Evolutionary conservation across 2,113 vertebrate genomes (phyloP).

Genomic region (Podilymbus podiceps): DNA sequence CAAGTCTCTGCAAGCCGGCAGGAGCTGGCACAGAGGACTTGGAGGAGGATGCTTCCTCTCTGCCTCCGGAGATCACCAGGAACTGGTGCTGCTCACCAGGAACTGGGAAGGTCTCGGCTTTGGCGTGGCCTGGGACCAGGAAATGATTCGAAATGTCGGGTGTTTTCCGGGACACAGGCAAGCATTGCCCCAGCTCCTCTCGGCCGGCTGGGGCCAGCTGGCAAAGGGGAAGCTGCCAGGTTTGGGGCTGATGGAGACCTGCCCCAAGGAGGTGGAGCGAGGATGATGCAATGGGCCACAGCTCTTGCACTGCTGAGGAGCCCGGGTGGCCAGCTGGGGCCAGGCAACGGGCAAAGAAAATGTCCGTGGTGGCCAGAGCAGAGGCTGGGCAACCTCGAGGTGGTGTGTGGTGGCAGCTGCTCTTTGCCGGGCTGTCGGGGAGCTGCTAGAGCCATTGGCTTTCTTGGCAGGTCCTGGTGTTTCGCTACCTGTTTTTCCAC

Average conservation of each 20-base stretch:
- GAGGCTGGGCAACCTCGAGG: accelerated
- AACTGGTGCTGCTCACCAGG: neutral
- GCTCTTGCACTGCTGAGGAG: neutral
- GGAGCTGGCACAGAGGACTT: neutral
- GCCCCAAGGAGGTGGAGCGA: neutral
- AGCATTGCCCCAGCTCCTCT: neutral
- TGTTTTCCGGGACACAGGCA: neutral
- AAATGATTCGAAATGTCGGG: accelerated
- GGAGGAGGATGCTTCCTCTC: neutral
- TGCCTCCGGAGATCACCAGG: neutral
- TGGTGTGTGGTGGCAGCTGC: accelerated
- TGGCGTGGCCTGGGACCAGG: neutral
- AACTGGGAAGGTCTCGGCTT: neutral
- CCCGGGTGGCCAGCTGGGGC: accelerated
- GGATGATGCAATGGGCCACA: conserved; percentile 13
- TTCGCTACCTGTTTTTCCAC: accelerated
- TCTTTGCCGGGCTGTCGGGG: accelerated
- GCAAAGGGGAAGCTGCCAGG: neutral
- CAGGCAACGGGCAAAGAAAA: accelerated
- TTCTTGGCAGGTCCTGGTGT: neutral
- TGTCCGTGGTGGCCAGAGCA: accelerated
- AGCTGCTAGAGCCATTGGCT: neutral
- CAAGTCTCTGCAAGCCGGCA: neutral
- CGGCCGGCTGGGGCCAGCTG: neutral
- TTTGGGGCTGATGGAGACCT: neutral